A percentile compares a stretch with the other conserved stretches of the same genome.
Conservation (phyloP, 2,797 vertebrate genomes). For the Periophthalmus magnuspinnatus region DNA sequence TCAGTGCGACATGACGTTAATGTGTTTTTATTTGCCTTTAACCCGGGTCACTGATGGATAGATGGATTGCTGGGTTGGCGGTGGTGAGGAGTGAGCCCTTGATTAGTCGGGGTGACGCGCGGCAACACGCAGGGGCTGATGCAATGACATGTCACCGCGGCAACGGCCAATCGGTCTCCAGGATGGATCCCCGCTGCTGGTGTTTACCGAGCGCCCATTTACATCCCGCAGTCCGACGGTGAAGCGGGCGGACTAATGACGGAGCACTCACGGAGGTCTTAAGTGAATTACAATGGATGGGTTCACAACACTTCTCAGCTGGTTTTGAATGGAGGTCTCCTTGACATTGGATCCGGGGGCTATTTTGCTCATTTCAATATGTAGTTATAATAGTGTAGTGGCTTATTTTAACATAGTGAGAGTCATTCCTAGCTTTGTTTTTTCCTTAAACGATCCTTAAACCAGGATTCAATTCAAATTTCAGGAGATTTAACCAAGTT, state of each 20-base stretch:
- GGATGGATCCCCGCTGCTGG: slow-evolving; percentile 81
- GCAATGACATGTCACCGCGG: slow-evolving; percentile 86
- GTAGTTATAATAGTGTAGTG: neutral
- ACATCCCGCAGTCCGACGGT: slow-evolving; percentile 73
- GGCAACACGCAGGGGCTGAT: slow-evolving; percentile 89
- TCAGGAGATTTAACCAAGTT: no score
- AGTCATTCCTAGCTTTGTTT: neutral
- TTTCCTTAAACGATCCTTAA: no score
- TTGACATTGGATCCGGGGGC: neutral
- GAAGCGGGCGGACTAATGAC: slow-evolving; percentile 71
- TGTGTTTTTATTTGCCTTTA: slow-evolving; percentile 96
- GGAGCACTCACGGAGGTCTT: slow-evolving; percentile 55
- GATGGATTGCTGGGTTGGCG: slow-evolving; percentile 77
- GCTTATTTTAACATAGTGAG: neutral
- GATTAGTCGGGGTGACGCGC: slow-evolving; percentile 92
- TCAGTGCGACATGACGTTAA: slow-evolving; percentile 97
- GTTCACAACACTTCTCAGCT: slow-evolving; percentile 30
- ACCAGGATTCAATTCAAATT: no score
- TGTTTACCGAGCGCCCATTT: slow-evolving; percentile 87
- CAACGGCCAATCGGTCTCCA: slow-evolving; percentile 92
- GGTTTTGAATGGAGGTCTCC: slow-evolving; percentile 12
- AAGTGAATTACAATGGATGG: slow-evolving; percentile 71
- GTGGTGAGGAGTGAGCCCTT: slow-evolving; percentile 88
- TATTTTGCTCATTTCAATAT: neutral
- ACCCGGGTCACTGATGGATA: slow-evolving; percentile 92